Percentiles rank a stretch among this genome's conserved stretches.
phyloP scores from a whole-genome alignment of 2,797 vertebrate species.

The Galagoides demidoff region DNA sequence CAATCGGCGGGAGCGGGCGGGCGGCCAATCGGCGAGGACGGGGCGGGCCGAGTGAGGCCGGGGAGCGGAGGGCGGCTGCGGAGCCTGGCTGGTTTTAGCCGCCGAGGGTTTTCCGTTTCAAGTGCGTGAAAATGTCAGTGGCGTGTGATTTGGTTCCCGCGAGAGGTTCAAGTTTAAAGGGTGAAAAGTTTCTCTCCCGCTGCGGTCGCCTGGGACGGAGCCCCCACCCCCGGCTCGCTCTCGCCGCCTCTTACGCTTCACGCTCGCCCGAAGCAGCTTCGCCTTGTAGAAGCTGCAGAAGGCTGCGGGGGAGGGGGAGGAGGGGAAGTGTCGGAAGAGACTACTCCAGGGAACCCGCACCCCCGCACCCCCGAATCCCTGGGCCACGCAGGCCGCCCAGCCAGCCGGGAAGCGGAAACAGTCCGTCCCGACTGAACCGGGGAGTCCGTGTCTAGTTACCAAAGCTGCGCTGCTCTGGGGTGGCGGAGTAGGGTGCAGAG shows the following conservation, averaged over 20 bases:
- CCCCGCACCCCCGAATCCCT: too few relatives aligned
- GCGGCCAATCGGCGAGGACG: neutral
- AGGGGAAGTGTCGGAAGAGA: too few relatives aligned
- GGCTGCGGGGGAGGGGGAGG: rapidly evolving
- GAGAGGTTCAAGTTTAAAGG: neutral
- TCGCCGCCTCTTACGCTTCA: rapidly evolving
- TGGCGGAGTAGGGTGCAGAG: neutral
- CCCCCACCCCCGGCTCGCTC: neutral
- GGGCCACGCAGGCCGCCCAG: neutral
- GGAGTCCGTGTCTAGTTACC: neutral
- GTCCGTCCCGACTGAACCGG: too few relatives aligned
- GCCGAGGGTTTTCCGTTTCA: neutral
- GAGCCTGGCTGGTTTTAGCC: too few relatives aligned
- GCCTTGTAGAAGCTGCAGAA: neutral
- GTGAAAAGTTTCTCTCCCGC: neutral
- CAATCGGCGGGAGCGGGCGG: rapidly evolving
- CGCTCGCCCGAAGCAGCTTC: neutral
- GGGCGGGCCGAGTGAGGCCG: neutral
- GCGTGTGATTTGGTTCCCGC: neutral
- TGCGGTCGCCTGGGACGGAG: neutral
- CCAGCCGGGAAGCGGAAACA: neutral
- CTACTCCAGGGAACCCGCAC: too few relatives aligned
- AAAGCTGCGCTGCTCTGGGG: neutral
- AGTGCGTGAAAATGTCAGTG: neutral
- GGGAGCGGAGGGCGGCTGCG: too few relatives aligned